Conservation (phyloP, 2,113 vertebrate genomes). For the human (Homo sapiens) region DNA sequence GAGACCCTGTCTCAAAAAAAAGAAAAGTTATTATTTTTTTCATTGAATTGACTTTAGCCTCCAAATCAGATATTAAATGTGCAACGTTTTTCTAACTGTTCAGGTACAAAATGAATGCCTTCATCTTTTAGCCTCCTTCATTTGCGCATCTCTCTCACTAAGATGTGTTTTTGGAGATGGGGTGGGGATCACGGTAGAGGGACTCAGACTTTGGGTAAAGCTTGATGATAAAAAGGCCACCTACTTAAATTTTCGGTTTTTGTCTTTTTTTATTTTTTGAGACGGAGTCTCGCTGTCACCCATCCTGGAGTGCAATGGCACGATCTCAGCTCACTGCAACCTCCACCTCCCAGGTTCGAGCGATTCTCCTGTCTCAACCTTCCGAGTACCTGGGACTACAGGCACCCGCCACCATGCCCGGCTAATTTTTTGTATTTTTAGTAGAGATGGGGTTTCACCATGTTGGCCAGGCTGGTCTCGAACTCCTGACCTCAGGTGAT, state of each 20-base stretch:
- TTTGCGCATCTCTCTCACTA: not conserved
- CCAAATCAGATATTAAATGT: not conserved
- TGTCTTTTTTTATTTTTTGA: not conserved
- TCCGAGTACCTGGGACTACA: too few relatives aligned
- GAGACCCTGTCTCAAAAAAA: not conserved
- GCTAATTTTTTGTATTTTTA: too few relatives aligned
- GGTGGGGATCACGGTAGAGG: not conserved
- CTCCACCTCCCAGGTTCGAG: too few relatives aligned
- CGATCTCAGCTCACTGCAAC: too few relatives aligned
- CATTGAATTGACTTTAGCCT: not conserved
- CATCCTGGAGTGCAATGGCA: too few relatives aligned
- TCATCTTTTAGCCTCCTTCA: not conserved
- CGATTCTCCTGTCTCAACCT: too few relatives aligned
- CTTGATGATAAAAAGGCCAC: not conserved
- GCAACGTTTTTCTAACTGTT: not conserved
- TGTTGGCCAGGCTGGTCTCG: too few relatives aligned
- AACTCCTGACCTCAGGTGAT: too few relatives aligned
- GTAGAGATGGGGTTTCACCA: too few relatives aligned
- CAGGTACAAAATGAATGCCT: not conserved
- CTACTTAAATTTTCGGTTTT: not conserved
- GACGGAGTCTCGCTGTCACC: too few relatives aligned
- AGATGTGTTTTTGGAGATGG: too few relatives aligned
- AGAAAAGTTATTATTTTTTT: not conserved
- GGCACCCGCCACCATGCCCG: fast-evolving
- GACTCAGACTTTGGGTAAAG: not conserved